These are phyloP conservation scores for Neomonachus schauinslandi DNA, from an alignment of 2,113 vertebrate species.

Conservation along the genomic window DNA sequence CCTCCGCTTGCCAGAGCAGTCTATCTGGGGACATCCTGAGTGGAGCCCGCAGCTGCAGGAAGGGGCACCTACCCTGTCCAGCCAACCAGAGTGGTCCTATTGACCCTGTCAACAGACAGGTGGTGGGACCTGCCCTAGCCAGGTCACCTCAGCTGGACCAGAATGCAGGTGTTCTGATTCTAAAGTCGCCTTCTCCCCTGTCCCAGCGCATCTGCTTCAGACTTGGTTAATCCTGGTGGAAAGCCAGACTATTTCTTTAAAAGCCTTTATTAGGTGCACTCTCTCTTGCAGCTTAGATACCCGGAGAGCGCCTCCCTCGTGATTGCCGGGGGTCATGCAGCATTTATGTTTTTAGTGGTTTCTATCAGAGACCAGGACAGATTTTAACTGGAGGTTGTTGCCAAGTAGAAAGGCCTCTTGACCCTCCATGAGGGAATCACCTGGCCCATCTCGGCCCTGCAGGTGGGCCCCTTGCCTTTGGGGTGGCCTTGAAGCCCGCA, in stretches of 20 bases:
- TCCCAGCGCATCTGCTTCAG: background rate
- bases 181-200: background rate
- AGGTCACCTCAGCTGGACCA: background rate
- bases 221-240: background rate
- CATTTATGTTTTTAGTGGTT: rapidly evolving
- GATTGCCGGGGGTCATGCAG: rapidly evolving
- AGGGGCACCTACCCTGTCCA: background rate
- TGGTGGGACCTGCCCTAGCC: background rate
- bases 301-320: rapidly evolving
- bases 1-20: background rate
- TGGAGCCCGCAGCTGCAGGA: rapidly evolving
- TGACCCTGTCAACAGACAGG: background rate
- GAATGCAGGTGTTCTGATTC: background rate
- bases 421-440: background rate
- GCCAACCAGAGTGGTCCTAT: background rate
- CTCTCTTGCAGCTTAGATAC: background rate
- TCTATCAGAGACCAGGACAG: background rate
- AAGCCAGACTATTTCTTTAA: background rate
- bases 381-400: background rate
- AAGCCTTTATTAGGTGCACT: background rate
- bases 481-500: background rate
- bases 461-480: background rate
- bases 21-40: background rate
- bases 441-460: background rate
- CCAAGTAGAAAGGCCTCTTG: background rate